Base-by-base conservation (phyloP, 2,888 invertebrate species). In the Protula sp. region DNA sequence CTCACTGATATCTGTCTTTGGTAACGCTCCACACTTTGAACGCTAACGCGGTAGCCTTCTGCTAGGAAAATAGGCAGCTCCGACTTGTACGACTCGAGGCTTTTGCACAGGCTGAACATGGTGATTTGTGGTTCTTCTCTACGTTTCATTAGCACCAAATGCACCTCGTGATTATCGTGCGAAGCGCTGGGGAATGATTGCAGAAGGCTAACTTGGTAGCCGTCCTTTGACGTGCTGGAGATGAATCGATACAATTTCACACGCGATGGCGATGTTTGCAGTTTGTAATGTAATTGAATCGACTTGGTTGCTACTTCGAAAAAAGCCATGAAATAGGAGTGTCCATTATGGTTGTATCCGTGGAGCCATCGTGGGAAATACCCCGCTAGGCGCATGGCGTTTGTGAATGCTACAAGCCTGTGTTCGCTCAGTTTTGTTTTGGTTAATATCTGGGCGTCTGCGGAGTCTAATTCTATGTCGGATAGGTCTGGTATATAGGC, bases 101-200 rank as follows among this genome's bases (percentile, higher is more conserved):
- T 38, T 38, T 38, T 38, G 38, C 9, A 38, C 9, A 38, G 9
- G 38, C 19, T 19, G 19, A 38, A 38, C 38, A 38, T 9, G 19
- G 19, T 19, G 9, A 38, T 19, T 19, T 38, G 9, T 19, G 9
- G 38, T 9, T 38, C 38, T 38, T 9, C 9, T 38, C 19, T 19
- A 14, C 19, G 38, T 14, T 38, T 71, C 55, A 71, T 63, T 63
- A 76, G 74, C n/a, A 72, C 74, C 29, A 74, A 47, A 62, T 74
- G 76, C 9, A 66, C 61, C 30, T 68, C 60, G 3, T 64, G 30
- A 5, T 65, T 62, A 29, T 54, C 47, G 55, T 76, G 76, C 0
- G 76, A 72, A 55, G 66, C 61, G 58, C 74, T 74, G 31, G 67
- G 67, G 65, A 72, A 75, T 61, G 74, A 74, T 62, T 75, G 76